Conservation (phyloP, 2,797 vertebrate species). For the Typhlichthys eigenmanni region DNA sequence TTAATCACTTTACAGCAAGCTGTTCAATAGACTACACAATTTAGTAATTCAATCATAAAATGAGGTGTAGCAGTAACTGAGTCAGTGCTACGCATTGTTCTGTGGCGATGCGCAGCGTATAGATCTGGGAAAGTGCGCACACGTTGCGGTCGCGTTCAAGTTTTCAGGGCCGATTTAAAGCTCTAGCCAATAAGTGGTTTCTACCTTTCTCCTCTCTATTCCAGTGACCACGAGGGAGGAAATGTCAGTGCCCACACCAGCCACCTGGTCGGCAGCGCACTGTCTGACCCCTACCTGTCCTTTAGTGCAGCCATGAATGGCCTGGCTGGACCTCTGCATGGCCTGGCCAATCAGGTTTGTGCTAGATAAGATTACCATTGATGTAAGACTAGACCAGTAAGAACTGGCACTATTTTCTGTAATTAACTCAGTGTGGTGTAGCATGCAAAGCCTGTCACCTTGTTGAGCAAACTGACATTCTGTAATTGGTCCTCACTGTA, state of each 20-base stretch:
- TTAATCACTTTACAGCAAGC: no score
- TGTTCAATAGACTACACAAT: no score
- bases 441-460: no score
- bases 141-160: no score
- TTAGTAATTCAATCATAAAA: no score
- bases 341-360: slow-evolving; percentile 94
- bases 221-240: slow-evolving; percentile 94
- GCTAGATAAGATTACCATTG: not conserved
- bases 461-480: slow-evolving; percentile 3
- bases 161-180: no score
- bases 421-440: not conserved
- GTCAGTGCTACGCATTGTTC: no score
- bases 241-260: slow-evolving; percentile 96
- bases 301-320: slow-evolving; percentile 97
- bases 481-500: not conserved
- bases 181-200: not conserved
- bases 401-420: no score
- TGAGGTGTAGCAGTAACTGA: no score
- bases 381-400: no score
- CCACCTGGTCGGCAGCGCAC: slow-evolving; percentile 92
- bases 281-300: slow-evolving; percentile 95
- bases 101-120: no score
- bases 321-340: slow-evolving; percentile 93
- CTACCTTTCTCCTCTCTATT: slow-evolving; percentile 6
- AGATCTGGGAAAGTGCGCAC: no score